Conservation (phyloP, 2,113 vertebrate species). For the Rhinoderma darwinii region DNA sequence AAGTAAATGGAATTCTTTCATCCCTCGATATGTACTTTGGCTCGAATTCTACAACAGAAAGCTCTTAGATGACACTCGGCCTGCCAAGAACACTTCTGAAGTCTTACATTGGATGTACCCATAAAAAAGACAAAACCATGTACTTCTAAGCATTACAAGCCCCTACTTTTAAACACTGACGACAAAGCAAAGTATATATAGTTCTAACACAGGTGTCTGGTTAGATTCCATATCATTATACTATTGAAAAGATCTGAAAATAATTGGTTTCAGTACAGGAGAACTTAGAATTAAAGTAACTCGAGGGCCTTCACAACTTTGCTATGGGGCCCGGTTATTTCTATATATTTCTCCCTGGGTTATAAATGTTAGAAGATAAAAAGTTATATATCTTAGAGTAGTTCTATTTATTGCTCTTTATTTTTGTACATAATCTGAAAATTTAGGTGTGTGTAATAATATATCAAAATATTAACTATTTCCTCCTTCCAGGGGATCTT, state of each 20-base stretch:
- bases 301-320: neutral
- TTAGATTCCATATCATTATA: neutral
- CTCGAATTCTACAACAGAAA: neutral
- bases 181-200: neutral
- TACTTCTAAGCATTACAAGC: neutral
- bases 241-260: neutral
- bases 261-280: neutral
- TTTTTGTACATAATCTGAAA: too few relatives aligned
- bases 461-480: too few relatives aligned
- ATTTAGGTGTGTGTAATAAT: too few relatives aligned
- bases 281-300: neutral
- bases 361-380: neutral
- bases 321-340: neutral
- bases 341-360: neutral
- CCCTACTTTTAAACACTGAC: neutral
- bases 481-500: too few relatives aligned
- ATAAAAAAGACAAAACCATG: neutral
- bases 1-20: constrained; percentile 1
- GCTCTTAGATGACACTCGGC: neutral
- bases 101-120: neutral
- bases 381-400: neutral
- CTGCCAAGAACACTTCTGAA: neutral
- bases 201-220: neutral
- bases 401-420: too few relatives aligned
- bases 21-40: neutral